These are phyloP conservation scores for Drosophila multiciliata DNA, from an alignment of 2,888 invertebrate species.

Conservation along the genomic window DNA sequence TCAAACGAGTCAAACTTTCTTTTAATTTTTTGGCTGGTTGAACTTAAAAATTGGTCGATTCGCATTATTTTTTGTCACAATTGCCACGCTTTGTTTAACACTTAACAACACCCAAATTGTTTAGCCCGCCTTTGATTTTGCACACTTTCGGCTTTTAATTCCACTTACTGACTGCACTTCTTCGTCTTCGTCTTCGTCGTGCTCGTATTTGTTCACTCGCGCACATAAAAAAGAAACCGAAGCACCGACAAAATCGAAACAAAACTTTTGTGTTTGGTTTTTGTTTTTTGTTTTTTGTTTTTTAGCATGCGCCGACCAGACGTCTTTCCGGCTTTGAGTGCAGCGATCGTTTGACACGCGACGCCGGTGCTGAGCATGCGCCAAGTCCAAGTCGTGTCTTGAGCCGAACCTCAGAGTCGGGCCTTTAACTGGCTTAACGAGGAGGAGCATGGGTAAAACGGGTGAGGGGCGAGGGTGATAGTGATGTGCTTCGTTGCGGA, in stretches of 20 bases:
- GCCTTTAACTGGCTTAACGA: conserved; percentile 9
- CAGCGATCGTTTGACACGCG: conserved; percentile 76
- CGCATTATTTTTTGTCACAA: conserved; percentile 46
- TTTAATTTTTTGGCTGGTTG: conserved; percentile 65
- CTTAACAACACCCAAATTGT: conserved; percentile 37
- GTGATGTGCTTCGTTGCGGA: background rate
- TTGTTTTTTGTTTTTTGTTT: conserved; percentile 15
- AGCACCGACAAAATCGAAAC: conserved; percentile 41
- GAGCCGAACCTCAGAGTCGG: conserved; percentile 12
- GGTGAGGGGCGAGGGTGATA: background rate
- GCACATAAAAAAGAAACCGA: conserved; percentile 24
- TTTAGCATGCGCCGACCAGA: conserved; percentile 48
- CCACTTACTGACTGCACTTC: conserved; percentile 42
- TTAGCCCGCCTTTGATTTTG: conserved; percentile 59
- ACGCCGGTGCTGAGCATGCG: conserved; percentile 48
- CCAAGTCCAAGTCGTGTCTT: conserved; percentile 43
- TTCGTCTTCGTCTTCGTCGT: conserved; percentile 35
- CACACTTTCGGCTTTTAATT: conserved; percentile 63
- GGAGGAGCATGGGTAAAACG: background rate
- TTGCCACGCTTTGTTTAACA: conserved; percentile 62
- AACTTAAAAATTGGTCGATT: conserved; percentile 46
- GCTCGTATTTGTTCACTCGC: conserved; percentile 12
- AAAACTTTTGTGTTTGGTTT: conserved; percentile 18
- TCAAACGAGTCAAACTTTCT: conserved; percentile 62
- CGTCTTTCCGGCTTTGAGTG: conserved; percentile 73